Evolutionary conservation across 2,797 vertebrate species (phyloP).

Genomic region (Rallus crepitans): DNA sequence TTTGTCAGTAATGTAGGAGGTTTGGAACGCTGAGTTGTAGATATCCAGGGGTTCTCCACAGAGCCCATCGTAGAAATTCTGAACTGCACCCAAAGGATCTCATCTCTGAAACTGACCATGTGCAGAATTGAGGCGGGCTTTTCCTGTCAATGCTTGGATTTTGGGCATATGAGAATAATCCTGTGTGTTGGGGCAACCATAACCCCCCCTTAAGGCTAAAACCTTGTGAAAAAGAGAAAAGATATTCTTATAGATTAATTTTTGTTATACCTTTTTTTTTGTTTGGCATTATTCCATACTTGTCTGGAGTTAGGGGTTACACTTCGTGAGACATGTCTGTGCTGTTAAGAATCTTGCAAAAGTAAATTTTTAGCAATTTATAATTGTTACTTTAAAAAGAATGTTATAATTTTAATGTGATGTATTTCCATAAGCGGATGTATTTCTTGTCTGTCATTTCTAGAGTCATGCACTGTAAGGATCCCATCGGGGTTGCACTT

Average conservation of each 20-base stretch:
- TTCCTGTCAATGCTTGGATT: neutral
- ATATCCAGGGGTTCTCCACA: neutral
- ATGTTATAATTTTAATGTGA: neutral
- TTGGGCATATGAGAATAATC: neutral
- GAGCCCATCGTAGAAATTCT: accelerated
- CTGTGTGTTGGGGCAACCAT: neutral
- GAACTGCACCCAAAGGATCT: neutral
- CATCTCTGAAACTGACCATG: neutral
- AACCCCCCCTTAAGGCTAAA: neutral
- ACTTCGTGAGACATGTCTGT: neutral
- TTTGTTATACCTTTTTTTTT: neutral
- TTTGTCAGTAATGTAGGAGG: neutral
- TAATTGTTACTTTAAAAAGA: neutral
- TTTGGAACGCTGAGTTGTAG: neutral
- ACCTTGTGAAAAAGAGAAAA: neutral
- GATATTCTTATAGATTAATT: neutral
- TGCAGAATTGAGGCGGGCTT: neutral
- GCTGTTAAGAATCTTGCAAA: neutral
- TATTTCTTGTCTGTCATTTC: neutral
- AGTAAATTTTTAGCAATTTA: neutral
- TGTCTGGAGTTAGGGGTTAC: neutral
- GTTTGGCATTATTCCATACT: neutral
- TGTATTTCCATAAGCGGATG: neutral
- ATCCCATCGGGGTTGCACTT: neutral
- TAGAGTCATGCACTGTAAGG: neutral